Evolutionary conservation across 1,140 invertebrate species (phyloP).

Genomic region (Trachymyrmex septentrionalis): DNA sequence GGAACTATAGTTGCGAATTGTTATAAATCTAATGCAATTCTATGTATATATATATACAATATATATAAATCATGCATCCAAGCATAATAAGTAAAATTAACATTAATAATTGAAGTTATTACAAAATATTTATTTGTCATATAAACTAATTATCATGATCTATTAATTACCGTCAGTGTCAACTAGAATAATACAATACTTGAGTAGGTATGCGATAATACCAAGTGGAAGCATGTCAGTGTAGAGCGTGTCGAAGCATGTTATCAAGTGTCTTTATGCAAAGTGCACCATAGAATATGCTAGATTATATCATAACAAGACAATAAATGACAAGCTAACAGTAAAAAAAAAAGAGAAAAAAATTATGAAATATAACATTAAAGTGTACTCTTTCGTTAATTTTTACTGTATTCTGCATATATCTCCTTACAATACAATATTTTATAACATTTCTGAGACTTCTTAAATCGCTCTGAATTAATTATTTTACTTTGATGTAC

Average conservation of each 20-base stretch:
- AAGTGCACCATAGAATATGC: not conserved
- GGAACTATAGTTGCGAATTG: conserved; percentile 26
- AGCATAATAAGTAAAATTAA: not conserved
- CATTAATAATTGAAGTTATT: not conserved
- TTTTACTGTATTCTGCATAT: not conserved
- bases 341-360: not conserved
- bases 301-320: not conserved
- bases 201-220: not conserved
- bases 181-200: not conserved
- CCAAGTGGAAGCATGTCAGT: not conserved
- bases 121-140: not conserved
- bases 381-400: not conserved
- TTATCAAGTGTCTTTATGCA: not conserved
- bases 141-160: not conserved
- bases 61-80: not conserved
- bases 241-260: not conserved
- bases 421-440: not conserved
- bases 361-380: not conserved
- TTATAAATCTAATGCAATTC: not conserved
- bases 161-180: not conserved
- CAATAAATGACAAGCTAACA: not conserved
- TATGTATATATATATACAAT: too few relatives aligned
- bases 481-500: not conserved
- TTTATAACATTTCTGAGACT: not conserved
- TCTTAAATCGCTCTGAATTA: not conserved